These are phyloP conservation scores for Podarcis lilfordi DNA, from an alignment of 2,797 vertebrate genomes.

Conservation along the genomic window DNA sequence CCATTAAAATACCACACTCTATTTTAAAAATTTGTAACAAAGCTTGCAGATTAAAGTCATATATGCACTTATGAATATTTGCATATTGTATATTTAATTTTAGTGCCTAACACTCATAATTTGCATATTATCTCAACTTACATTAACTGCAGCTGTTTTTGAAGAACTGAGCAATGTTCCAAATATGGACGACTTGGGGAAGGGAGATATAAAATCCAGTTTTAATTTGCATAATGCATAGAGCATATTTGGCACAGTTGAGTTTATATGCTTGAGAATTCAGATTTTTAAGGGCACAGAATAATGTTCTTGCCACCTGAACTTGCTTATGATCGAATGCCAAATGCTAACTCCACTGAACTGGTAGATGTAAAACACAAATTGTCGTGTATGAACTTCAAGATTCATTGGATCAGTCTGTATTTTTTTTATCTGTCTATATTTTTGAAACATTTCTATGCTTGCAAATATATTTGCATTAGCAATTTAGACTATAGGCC, in stretches of 20 bases:
- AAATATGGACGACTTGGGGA: background rate
- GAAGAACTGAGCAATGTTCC: background rate
- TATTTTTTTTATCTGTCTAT: background rate
- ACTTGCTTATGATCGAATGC: background rate
- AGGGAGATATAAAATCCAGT: too few relatives aligned
- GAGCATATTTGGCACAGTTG: background rate
- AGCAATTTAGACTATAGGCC: background rate
- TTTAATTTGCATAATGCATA: background rate
- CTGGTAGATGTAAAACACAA: slow-evolving; percentile 1
- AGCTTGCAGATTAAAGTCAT: background rate
- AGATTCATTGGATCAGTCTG: background rate
- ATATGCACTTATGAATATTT: background rate
- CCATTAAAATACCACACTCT: background rate
- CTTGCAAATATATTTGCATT: background rate
- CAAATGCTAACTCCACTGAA: slow-evolving; percentile 13
- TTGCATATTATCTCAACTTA: background rate
- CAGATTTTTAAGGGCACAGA: background rate
- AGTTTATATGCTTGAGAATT: background rate
- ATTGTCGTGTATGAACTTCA: background rate
- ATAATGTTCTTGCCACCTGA: background rate
- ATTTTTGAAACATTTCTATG: background rate
- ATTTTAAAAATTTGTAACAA: background rate
- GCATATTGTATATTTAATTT: background rate
- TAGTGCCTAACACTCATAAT: background rate
- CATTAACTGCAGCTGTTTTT: background rate